phyloP scores from a whole-genome alignment of 2,888 invertebrate species.

The Congeria kusceri region DNA sequence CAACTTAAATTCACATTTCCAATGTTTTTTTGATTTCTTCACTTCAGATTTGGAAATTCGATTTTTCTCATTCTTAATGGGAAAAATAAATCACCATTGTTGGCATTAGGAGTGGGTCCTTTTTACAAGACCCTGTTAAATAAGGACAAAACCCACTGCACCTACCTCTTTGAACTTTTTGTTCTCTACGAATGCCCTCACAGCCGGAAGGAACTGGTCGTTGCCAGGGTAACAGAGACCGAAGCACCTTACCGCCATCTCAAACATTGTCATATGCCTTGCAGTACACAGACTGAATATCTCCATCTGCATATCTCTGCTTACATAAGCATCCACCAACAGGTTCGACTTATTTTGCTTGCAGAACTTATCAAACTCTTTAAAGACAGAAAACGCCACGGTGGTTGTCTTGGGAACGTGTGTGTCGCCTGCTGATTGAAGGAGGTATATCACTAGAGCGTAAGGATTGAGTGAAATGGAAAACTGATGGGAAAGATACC shows the following conservation, averaged over 20 bases:
- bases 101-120: too few relatives aligned
- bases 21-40: too few relatives aligned
- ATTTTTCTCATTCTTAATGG: too few relatives aligned
- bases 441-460: conserved; percentile 55
- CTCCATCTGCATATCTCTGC: conserved; percentile 63
- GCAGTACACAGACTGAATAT: conserved; percentile 69
- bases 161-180: conserved; percentile 77
- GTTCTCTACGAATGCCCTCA: conserved; percentile 63
- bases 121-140: too few relatives aligned
- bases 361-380: conserved; percentile 73
- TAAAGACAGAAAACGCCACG: conserved; percentile 68
- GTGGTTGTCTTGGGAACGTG: conserved; percentile 70
- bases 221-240: conserved; percentile 71
- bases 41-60: too few relatives aligned
- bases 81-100: too few relatives aligned
- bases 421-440: conserved; percentile 63
- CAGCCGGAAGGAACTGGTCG: conserved; percentile 71
- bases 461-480: conserved; percentile 64
- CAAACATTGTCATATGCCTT: conserved; percentile 72
- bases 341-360: conserved; percentile 32
- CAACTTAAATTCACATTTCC: too few relatives aligned
- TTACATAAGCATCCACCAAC: conserved; percentile 50
- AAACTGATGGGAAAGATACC: conserved; percentile 49
- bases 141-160: too few relatives aligned
- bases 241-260: conserved; percentile 72